Conservation (phyloP, 2,113 vertebrate genomes). For the Chiloscyllium plagiosum region DNA sequence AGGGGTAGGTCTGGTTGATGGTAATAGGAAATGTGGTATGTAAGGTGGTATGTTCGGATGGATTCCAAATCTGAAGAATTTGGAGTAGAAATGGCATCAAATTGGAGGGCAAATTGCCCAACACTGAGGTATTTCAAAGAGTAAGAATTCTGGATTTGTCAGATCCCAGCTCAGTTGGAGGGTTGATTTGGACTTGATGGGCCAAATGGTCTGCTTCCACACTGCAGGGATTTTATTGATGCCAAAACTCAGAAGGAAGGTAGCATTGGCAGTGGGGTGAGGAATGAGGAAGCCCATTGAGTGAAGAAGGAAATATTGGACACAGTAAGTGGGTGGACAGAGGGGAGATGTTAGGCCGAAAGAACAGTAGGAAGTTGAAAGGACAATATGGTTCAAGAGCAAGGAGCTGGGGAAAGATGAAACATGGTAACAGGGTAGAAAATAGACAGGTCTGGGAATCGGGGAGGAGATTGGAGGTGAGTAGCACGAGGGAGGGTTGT, state of each 20-base stretch:
- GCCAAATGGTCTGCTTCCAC: too few species aligned
- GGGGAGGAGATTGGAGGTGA: neutral
- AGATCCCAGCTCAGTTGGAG: neutral
- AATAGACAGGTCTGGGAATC: neutral
- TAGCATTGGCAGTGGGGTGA: neutral
- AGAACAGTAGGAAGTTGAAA: neutral
- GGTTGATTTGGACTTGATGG: too few species aligned
- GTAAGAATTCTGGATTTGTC: too few species aligned
- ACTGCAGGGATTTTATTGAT: neutral
- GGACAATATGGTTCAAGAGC: neutral
- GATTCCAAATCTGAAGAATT: too few species aligned
- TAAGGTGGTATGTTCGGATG: too few species aligned
- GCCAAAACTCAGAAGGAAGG: neutral
- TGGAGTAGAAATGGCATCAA: too few species aligned
- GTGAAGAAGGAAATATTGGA: neutral
- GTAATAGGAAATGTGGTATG: too few species aligned
- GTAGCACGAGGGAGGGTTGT: neutral
- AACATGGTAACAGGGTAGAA: neutral
- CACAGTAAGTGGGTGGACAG: neutral
- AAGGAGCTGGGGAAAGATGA: neutral
- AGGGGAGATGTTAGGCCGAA: neutral
- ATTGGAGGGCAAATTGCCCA: too few species aligned
- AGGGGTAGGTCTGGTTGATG: too few species aligned
- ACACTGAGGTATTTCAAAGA: too few species aligned
- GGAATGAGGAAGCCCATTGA: neutral